phyloP scores from a whole-genome alignment of 1,140 invertebrate genomes.

The Bombus vancouverensis region DNA sequence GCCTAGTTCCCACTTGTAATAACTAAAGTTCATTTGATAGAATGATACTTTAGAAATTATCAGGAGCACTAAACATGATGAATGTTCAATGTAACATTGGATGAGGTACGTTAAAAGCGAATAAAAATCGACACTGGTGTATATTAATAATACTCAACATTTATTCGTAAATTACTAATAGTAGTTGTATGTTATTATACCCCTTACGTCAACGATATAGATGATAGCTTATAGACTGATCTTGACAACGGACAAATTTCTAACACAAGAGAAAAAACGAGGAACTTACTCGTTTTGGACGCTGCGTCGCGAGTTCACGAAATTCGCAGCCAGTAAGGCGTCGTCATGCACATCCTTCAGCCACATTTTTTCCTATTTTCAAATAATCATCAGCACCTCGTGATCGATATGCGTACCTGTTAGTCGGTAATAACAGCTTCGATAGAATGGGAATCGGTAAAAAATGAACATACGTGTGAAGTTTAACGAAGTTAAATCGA shows the following conservation, averaged over 20 bases:
- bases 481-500: background rate
- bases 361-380: slow-evolving; percentile 66
- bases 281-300: slow-evolving; percentile 69
- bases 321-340: slow-evolving; percentile 53
- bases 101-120: background rate
- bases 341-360: slow-evolving; percentile 64
- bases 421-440: slow-evolving; percentile 34
- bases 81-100: background rate
- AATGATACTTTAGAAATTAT: background rate
- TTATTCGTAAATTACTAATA: background rate
- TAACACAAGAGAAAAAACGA: slow-evolving; percentile 26
- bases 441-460: slow-evolving; percentile 21
- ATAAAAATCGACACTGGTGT: background rate
- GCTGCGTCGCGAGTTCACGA: slow-evolving; percentile 58
- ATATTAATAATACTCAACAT: background rate
- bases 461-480: background rate
- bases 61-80: background rate
- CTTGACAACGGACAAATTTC: background rate
- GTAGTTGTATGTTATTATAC: background rate
- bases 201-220: background rate
- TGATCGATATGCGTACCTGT: slow-evolving; percentile 43
- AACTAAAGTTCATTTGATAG: background rate
- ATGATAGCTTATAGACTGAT: background rate
- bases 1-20: too few species aligned
- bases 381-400: slow-evolving; percentile 53